phyloP scores from a whole-genome alignment of 64 coral and sea anemone genomes.

The Montipora foliosa region DNA sequence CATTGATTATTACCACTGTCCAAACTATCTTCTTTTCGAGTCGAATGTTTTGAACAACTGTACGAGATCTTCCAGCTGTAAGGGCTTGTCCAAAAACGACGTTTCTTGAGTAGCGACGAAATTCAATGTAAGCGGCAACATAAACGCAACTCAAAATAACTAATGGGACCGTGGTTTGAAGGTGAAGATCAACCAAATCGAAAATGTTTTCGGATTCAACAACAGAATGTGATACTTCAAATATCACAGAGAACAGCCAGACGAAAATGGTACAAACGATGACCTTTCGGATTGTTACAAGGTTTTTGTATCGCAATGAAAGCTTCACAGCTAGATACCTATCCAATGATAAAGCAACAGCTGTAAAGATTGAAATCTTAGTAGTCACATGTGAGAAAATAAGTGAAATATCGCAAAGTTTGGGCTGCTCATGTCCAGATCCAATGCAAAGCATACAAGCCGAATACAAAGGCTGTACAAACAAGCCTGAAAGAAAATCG shows the following conservation, averaged over 20 bases:
- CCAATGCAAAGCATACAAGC: constrained; percentile 54
- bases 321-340: constrained; percentile 70
- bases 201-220: constrained; percentile 28
- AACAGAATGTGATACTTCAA: constrained; percentile 73
- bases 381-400: constrained; percentile 74
- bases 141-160: constrained; percentile 9
- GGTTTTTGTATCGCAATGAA: constrained; percentile 53
- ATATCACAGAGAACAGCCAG: constrained; percentile 52
- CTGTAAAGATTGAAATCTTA: constrained; percentile 77
- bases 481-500: too few species aligned
- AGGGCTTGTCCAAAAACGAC: constrained; percentile 18
- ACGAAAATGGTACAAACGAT: constrained; percentile 26
- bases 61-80: too few species aligned
- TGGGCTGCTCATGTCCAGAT: neutral
- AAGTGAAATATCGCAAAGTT: constrained; percentile 10
- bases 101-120: constrained; percentile 79
- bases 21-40: too few species aligned
- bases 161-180: constrained; percentile 78
- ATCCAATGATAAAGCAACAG: constrained; percentile 77
- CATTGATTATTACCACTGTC: too few species aligned
- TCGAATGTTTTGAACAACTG: too few species aligned
- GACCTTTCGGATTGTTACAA: constrained; percentile 52
- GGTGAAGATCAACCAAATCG: constrained; percentile 66
- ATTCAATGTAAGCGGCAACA: constrained; percentile 68
- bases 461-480: constrained; percentile 66